A percentile compares a stretch with the other conserved stretches of the same genome.
phyloP scores from a whole-genome alignment of 2,113 vertebrate genomes.

The Muscicapa adusta region DNA sequence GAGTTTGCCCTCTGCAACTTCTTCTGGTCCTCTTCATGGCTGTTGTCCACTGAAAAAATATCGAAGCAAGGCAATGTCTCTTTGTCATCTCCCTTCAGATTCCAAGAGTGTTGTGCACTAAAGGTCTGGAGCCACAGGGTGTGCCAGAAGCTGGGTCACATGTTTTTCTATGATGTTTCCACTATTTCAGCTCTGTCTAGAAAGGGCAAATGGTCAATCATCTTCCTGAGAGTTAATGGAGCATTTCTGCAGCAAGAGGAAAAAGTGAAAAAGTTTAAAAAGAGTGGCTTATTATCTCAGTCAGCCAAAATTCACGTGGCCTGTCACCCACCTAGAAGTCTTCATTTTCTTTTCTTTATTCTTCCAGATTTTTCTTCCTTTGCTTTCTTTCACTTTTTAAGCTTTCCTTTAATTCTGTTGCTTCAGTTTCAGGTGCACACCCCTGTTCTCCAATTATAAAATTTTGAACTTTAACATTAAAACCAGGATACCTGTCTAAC shows the following conservation, averaged over 20 bases:
- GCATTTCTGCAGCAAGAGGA: constrained; percentile 28
- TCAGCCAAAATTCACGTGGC: neutral
- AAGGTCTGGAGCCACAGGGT: constrained; percentile 28
- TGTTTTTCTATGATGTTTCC: constrained; percentile 33
- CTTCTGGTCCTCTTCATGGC: neutral
- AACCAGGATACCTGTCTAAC: neutral
- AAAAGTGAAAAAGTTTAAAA: constrained; percentile 26
- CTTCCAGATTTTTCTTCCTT: neutral
- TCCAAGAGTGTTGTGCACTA: neutral
- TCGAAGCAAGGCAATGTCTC: neutral
- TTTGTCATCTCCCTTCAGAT: neutral
- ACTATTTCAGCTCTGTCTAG: constrained; percentile 44
- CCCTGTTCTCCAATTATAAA: neutral
- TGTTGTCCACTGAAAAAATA: neutral
- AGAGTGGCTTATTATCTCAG: constrained; percentile 10
- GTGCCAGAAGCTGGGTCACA: constrained; percentile 38
- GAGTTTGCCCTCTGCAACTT: neutral
- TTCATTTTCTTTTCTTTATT: constrained; percentile 3
- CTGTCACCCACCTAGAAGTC: neutral
- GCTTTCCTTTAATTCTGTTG: neutral
- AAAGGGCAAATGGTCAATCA: constrained; percentile 58
- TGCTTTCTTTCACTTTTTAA: neutral
- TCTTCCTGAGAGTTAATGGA: constrained; percentile 52
- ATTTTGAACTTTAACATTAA: constrained; percentile 38
- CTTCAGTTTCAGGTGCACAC: neutral